Percentiles rank a stretch among this genome's conserved stretches.
phyloP scores from a whole-genome alignment of 2,797 vertebrate genomes.

The Myotis daubentonii region DNA sequence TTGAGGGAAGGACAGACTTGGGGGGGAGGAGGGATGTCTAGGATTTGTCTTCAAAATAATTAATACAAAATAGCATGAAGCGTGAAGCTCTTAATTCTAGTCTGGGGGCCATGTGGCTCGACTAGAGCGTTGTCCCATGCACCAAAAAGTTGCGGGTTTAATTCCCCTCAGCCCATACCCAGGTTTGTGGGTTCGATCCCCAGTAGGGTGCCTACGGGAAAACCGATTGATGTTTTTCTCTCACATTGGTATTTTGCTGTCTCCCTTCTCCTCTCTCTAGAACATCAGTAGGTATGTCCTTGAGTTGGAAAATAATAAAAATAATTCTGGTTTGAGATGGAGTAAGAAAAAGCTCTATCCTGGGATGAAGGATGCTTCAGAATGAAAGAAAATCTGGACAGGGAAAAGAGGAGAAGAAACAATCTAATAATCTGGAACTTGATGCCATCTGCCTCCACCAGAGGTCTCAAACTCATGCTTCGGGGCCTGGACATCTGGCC shows the following conservation, averaged over 20 bases:
- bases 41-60: not conserved
- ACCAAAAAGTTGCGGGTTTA: not conserved
- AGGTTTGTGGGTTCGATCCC: not conserved
- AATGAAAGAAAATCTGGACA: not conserved
- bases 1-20: not conserved
- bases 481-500: not conserved
- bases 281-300: not conserved
- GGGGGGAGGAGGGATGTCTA: no score
- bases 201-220: not conserved
- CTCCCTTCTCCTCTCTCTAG: not conserved
- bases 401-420: not conserved
- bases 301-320: not conserved
- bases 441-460: not conserved
- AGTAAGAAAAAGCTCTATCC: not conserved
- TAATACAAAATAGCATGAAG: not conserved
- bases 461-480: not conserved
- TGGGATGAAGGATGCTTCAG: not conserved
- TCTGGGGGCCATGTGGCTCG: not conserved
- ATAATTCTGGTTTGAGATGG: not conserved
- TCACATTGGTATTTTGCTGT: not conserved
- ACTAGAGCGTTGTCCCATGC: not conserved
- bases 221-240: not conserved
- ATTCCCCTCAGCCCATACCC: not conserved
- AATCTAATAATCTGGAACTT: not conserved
- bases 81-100: not conserved